A percentile compares a stretch with the other conserved stretches of the same genome.
Conservation (phyloP, 2,888 invertebrate genomes). For the Lasioglossum lativentre region DNA sequence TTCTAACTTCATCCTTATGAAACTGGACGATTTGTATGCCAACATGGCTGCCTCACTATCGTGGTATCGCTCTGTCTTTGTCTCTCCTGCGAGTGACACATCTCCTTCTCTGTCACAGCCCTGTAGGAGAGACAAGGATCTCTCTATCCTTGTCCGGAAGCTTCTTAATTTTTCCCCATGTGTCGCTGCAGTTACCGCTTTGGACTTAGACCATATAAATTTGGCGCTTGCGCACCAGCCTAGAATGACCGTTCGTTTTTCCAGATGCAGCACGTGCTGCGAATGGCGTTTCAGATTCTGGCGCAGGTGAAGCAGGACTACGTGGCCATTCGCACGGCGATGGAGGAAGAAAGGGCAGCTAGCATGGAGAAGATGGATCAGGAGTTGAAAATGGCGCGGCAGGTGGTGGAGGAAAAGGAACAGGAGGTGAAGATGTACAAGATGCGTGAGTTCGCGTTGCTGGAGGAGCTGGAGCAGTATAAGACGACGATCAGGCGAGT, state of each 20-base stretch:
- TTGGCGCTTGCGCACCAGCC: no score
- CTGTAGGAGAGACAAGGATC: no score
- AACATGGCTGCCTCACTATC: no score
- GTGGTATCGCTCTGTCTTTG: no score
- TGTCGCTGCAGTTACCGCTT: no score
- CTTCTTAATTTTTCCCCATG: no score
- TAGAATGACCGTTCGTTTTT: slow-evolving; percentile 1
- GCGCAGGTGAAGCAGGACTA: slow-evolving; percentile 89
- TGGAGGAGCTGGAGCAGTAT: slow-evolving; percentile 88
- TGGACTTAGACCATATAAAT: no score
- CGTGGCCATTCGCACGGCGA: slow-evolving; percentile 85
- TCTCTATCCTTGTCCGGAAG: no score
- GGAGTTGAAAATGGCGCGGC: slow-evolving; percentile 85
- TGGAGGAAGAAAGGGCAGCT: slow-evolving; percentile 87
- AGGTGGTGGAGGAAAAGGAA: slow-evolving; percentile 85
- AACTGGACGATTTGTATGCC: no score
- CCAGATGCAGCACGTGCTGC: slow-evolving; percentile 87
- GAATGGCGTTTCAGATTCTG: slow-evolving; percentile 88
- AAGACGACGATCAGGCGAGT: slow-evolving; percentile 89
- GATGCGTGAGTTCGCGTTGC: slow-evolving; percentile 87
- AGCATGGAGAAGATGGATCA: slow-evolving; percentile 84
- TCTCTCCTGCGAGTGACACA: no score
- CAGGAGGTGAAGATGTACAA: slow-evolving; percentile 68
- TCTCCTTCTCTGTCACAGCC: no score
- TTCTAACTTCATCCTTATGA: no score